Evolutionary conservation across 2,113 vertebrate species (phyloP), one percentile per base, ranked within the genome.

Genomic region (Rhadina sibilatrix): DNA sequence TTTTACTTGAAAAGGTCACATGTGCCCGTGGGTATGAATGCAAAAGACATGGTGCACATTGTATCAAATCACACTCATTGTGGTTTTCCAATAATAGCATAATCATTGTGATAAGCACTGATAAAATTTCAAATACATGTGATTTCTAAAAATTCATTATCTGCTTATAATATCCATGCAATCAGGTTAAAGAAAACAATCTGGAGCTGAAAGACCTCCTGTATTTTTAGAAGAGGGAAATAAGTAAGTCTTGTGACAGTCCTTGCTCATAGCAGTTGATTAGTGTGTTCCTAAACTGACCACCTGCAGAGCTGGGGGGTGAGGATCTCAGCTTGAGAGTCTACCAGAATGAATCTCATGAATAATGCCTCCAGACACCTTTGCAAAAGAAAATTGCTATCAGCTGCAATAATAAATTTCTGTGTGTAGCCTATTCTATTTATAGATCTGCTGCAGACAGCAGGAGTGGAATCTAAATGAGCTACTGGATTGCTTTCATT

Each of bases 361-460:
- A 97, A 96, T 97, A 97, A 97, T 72, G 91, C 90, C 96, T 97
- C 83, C 53, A 97, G 94, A 96, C 91, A 94, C 69, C 96, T 96
- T 87, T 91, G 91, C 92, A 96, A 95, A 95, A 87, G 83, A 95
- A 97, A 97, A 97, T 93, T 89, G 82, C 94, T 90, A 57, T 96
- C 88, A 93, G 89, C 79, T 86, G 95, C 94, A 97, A 96, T 85
- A 97, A 89, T 95, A 94, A 91, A 96, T 97, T 93, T 93, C 94
- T 97, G 11, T 91, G 85, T 95, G 94, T 93, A 95, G 89, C 42
- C 60, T 89, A 14, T 95, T 96, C 97, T 98, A 96, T 97, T 97
- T 96, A 97, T 93, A 97, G 97, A 42, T 70, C 46, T 72, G 37
- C 53, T 90, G 79, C 64, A 70, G 89, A 83, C 64, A 81, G 70